phyloP scores from a whole-genome alignment of 1,140 invertebrate genomes.

The Drosophila triauraria region DNA sequence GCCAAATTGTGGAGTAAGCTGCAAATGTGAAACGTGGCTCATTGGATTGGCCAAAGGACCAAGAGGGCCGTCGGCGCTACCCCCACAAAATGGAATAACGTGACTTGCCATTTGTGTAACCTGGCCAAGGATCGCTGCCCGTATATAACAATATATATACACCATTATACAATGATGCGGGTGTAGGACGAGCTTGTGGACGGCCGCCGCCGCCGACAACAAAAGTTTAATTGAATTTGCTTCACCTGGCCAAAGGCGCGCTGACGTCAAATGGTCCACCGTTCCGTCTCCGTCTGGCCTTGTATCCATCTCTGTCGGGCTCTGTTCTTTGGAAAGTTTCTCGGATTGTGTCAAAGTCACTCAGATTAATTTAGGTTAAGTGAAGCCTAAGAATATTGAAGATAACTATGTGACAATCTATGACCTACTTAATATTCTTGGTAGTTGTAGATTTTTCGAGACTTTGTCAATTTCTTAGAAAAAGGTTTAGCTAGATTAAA shows the following conservation, averaged over 20 bases:
- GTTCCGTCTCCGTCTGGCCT: background rate
- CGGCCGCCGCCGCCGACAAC: constrained; percentile 13
- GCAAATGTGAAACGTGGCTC: constrained; percentile 53
- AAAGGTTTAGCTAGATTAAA: too few species aligned
- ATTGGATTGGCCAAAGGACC: constrained; percentile 4
- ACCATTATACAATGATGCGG: constrained; percentile 39
- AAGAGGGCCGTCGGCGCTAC: background rate
- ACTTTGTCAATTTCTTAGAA: background rate
- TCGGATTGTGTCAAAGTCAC: constrained; percentile 6
- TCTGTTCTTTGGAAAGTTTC: constrained; percentile 12
- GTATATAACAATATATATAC: constrained; percentile 11
- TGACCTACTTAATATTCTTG: background rate
- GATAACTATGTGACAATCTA: constrained; percentile 5
- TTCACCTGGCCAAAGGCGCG: constrained; percentile 43
- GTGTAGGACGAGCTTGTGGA: background rate
- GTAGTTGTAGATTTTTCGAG: background rate
- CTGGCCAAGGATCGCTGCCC: constrained; percentile 14
- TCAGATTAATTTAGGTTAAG: constrained; percentile 5
- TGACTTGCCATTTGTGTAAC: constrained; percentile 68
- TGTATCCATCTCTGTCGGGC: constrained; percentile 2
- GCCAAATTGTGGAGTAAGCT: constrained; percentile 29
- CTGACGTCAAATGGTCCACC: constrained; percentile 48
- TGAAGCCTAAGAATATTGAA: background rate
- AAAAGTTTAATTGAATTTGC: constrained; percentile 79
- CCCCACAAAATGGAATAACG: constrained; percentile 45